These are phyloP conservation scores for Mus spretus DNA, from an alignment of 2,797 vertebrate species.

Conservation along the genomic window DNA sequence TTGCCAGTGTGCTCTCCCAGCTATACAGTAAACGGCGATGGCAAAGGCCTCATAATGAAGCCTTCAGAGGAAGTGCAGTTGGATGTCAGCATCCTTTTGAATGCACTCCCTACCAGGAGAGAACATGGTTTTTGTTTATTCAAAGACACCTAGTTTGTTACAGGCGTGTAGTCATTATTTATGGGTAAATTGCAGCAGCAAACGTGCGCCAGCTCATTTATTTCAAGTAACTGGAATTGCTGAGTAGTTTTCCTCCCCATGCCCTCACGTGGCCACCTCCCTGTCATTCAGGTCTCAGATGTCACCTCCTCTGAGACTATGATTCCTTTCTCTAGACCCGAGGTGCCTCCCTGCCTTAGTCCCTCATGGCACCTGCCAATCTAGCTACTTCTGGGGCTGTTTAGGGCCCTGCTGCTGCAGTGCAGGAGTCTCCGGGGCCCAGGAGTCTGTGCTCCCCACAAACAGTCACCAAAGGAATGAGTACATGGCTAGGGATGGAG, in stretches of 20 bases:
- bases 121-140: background rate
- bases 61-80: background rate
- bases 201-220: background rate
- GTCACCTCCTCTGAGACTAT: background rate
- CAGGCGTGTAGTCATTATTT: background rate
- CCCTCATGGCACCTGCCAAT: background rate
- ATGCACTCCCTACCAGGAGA: background rate
- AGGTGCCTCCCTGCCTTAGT: background rate
- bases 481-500: background rate
- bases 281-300: background rate
- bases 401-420: background rate
- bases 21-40: background rate
- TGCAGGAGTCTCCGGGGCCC: background rate
- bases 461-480: background rate
- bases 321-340: background rate
- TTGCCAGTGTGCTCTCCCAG: background rate
- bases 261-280: background rate
- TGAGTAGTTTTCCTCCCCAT: background rate
- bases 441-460: background rate
- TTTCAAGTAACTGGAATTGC: background rate
- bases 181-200: conserved; percentile 1
- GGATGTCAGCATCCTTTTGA: background rate
- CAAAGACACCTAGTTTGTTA: background rate
- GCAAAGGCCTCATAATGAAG: background rate
- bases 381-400: background rate